Percentiles rank a stretch among this genome's conserved stretches.
Evolutionary conservation across 92 coral and sea anemone genomes (phyloP).

Genomic region (Anthopleura xanthogrammica): DNA sequence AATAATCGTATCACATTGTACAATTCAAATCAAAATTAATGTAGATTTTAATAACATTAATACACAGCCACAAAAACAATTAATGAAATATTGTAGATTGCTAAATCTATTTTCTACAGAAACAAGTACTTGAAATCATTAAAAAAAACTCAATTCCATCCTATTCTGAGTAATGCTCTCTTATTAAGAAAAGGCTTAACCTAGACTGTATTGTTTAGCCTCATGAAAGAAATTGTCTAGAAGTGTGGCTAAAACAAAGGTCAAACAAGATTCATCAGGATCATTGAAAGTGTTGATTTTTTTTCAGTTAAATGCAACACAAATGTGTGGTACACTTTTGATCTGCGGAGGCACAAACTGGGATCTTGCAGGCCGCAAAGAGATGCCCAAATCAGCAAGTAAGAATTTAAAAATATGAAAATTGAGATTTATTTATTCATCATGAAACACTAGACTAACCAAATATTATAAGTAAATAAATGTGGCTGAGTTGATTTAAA

Average conservation of each 20-base stretch:
- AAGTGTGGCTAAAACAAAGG: not conserved
- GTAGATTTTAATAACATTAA: not conserved
- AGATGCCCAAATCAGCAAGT: slow-evolving; percentile 77
- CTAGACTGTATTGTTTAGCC: not conserved
- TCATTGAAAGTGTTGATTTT: not conserved
- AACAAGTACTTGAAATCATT: not conserved
- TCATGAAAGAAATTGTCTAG: not conserved
- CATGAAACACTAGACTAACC: too few species aligned
- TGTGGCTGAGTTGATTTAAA: too few species aligned
- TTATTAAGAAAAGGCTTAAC: too few species aligned
- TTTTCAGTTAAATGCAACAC: slow-evolving; percentile 23
- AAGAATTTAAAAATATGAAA: not conserved
- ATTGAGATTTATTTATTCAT: too few species aligned
- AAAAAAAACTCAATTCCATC: not conserved
- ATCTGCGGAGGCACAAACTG: slow-evolving; percentile 86
- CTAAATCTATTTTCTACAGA: not conserved
- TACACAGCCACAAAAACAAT: not conserved
- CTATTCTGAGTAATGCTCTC: not conserved
- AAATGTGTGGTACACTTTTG: slow-evolving; percentile 60
- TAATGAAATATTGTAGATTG: not conserved
- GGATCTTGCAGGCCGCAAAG: slow-evolving; percentile 83
- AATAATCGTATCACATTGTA: not conserved
- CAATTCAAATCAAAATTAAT: not conserved
- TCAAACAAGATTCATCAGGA: not conserved
- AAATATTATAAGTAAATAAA: too few species aligned